Conservation (phyloP, 2,797 vertebrate genomes). For the Saxicola maurus region DNA sequence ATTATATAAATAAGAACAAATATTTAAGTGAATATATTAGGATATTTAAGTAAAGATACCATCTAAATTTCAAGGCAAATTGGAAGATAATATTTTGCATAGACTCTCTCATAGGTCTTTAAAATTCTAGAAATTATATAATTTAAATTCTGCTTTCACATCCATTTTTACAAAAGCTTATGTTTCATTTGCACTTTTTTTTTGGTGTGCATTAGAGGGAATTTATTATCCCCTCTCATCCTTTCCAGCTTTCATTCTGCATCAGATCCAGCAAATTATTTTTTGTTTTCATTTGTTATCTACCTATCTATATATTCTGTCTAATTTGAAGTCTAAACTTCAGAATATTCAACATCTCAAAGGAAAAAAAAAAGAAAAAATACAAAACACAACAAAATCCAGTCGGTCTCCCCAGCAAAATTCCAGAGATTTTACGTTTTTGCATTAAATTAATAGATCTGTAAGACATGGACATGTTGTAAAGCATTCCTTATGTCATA, state of each 20-base stretch:
- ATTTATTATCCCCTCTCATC: background rate
- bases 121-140: background rate
- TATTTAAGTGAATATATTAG: background rate
- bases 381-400: background rate
- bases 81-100: background rate
- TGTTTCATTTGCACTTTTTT: background rate
- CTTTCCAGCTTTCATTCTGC: background rate
- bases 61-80: background rate
- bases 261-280: background rate
- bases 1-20: background rate
- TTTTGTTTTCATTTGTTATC: background rate
- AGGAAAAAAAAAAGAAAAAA: background rate
- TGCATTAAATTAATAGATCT: background rate
- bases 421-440: background rate
- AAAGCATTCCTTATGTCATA: background rate
- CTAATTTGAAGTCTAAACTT: background rate
- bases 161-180: background rate
- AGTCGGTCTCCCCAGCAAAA: fast-evolving
- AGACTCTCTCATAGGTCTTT: background rate
- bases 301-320: background rate
- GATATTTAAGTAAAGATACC: background rate
- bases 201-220: background rate
- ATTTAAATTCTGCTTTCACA: background rate
- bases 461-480: background rate
- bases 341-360: background rate